These are phyloP conservation scores for Amblyteles armatorius DNA, from an alignment of 2,888 invertebrate genomes.

Conservation along the genomic window DNA sequence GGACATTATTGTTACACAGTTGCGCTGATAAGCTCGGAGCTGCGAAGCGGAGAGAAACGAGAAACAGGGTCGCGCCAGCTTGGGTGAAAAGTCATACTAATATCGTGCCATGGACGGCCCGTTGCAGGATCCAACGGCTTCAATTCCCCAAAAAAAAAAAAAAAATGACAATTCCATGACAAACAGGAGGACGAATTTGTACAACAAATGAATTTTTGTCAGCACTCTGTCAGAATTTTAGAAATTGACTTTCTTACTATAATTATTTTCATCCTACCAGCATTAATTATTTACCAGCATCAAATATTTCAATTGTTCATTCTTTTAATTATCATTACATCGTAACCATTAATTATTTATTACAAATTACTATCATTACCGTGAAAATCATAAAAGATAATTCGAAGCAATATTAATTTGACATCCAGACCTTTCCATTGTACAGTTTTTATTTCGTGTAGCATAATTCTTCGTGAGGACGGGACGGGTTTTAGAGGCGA, in stretches of 20 bases:
- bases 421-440: neutral
- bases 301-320: too few species aligned
- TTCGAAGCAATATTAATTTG: neutral
- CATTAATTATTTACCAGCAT: too few species aligned
- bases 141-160: too few species aligned
- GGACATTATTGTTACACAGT: constrained; percentile 82
- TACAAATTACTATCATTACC: too few species aligned
- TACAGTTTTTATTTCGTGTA: neutral
- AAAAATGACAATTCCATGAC: too few species aligned
- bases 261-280: too few species aligned
- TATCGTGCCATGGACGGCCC: constrained; percentile 19
- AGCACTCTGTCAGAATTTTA: too few species aligned
- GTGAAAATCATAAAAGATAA: neutral
- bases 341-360: too few species aligned
- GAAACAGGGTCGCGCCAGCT: constrained; percentile 26
- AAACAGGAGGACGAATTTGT: too few species aligned
- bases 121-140: constrained; percentile 15
- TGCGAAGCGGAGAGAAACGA: constrained; percentile 1
- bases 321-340: too few species aligned
- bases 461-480: neutral
- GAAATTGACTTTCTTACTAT: too few species aligned
- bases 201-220: too few species aligned
- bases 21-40: constrained; percentile 49
- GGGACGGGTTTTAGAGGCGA: neutral
- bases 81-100: constrained; percentile 54